A percentile compares a stretch with the other conserved stretches of the same genome.
Conservation (phyloP, 2,797 vertebrate genomes). For the Bovichtus variegatus region DNA sequence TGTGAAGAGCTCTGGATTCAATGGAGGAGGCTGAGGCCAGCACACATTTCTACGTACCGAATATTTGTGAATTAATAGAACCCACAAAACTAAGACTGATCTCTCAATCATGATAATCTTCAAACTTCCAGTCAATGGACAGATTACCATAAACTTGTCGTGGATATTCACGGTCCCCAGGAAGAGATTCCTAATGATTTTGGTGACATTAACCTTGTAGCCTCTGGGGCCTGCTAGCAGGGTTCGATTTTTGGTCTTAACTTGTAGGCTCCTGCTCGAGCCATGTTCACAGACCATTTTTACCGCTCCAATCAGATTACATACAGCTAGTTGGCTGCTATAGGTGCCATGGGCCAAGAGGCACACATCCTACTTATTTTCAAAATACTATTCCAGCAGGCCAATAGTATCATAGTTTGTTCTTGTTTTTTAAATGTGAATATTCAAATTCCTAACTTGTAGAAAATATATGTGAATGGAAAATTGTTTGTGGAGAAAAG, state of each 20-base stretch:
- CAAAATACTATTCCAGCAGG: not conserved
- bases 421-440: not conserved
- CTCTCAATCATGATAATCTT: not conserved
- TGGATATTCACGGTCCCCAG: not conserved
- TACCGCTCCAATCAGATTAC: no score
- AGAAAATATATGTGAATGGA: not conserved
- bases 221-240: not conserved
- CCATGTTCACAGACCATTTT: no score
- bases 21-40: conserved; percentile 1
- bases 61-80: not conserved
- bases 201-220: not conserved
- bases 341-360: no score
- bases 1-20: not conserved
- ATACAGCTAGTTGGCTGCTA: no score
- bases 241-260: no score
- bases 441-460: not conserved
- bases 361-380: no score
- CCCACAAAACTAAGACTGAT: not conserved
- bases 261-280: no score
- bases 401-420: not conserved
- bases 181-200: not conserved
- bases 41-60: not conserved
- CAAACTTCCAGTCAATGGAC: not conserved
- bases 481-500: not conserved
- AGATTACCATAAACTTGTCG: not conserved